Evolutionary conservation across 2,888 invertebrate species (phyloP).

Genomic region (Reticulitermes lucifugus): DNA sequence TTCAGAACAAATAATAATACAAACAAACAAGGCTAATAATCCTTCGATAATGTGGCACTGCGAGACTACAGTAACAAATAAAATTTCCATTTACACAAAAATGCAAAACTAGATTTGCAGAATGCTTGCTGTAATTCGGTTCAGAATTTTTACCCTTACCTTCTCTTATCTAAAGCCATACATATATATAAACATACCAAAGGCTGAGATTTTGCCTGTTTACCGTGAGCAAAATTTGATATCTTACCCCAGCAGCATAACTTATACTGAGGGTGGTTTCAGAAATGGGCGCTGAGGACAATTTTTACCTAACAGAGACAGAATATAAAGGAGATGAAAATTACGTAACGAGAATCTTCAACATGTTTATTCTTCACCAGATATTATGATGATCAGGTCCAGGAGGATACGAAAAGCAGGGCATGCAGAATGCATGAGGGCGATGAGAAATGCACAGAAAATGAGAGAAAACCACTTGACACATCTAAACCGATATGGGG

Average conservation of each 20-base stretch:
- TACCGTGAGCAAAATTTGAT: not conserved
- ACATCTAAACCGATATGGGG: no score
- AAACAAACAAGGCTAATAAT: no score
- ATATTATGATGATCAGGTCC: not conserved
- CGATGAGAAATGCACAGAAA: no score
- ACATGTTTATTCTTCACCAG: not conserved
- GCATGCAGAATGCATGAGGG: no score
- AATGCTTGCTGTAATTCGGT: not conserved
- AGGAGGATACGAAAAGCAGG: no score
- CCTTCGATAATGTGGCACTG: no score
- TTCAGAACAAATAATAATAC: no score
- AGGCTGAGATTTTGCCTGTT: not conserved
- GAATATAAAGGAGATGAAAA: not conserved
- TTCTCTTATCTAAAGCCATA: not conserved
- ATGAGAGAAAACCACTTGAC: no score
- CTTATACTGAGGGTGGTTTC: not conserved
- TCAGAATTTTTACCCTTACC: not conserved
- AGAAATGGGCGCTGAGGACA: not conserved
- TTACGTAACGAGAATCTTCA: not conserved
- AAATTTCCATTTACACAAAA: no score
- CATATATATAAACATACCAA: not conserved
- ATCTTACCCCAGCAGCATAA: not conserved
- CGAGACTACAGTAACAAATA: no score
- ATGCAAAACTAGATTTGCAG: not conserved
- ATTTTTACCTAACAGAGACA: not conserved